Conservation (phyloP, 2,797 vertebrate genomes). For the Lacerta agilis region DNA sequence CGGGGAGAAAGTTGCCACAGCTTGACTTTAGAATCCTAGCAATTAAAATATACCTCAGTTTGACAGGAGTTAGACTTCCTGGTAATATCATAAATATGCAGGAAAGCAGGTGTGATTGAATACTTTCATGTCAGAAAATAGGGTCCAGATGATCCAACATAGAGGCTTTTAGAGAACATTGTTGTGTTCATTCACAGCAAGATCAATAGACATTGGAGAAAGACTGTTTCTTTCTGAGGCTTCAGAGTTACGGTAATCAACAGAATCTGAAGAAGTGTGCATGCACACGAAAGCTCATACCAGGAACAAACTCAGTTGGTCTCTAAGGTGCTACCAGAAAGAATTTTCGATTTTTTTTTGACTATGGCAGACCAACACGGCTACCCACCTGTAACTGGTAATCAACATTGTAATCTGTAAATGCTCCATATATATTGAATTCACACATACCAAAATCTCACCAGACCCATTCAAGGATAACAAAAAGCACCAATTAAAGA, state of each 20-base stretch:
- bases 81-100: conserved; percentile 42
- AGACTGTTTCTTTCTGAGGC: neutral
- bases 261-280: too few relatives aligned
- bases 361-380: too few relatives aligned
- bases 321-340: too few relatives aligned
- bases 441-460: neutral
- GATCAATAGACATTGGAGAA: neutral
- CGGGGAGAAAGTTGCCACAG: neutral
- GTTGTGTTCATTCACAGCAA: neutral
- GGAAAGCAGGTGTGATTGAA: conserved; percentile 10
- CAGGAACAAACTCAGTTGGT: too few relatives aligned
- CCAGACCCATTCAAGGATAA: neutral
- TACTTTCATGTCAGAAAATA: neutral
- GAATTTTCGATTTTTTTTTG: too few relatives aligned
- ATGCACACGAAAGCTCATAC: too few relatives aligned
- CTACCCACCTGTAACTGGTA: too few relatives aligned
- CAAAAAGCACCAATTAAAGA: neutral
- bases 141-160: neutral
- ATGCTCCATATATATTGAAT: neutral
- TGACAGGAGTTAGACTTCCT: conserved; percentile 33
- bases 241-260: neutral
- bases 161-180: neutral
- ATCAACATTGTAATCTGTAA: too few relatives aligned
- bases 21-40: neutral
- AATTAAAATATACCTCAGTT: conserved; percentile 14